These are phyloP conservation scores for Drosophila pseudotalamancana DNA, from an alignment of 2,888 invertebrate genomes.

Conservation along the genomic window DNA sequence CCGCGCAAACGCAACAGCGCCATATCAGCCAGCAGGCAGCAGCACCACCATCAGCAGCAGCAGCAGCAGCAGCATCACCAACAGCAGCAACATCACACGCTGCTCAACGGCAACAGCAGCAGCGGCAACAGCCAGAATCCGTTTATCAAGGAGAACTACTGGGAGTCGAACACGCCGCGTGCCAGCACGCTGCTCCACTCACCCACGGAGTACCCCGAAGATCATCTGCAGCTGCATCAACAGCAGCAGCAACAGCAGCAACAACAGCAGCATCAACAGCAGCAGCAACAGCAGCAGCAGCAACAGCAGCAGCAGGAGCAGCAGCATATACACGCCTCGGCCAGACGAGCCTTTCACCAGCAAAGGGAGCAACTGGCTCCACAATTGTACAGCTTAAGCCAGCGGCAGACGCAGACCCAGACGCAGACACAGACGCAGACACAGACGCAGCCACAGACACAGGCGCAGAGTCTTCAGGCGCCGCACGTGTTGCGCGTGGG, in stretches of 20 bases:
- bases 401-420: constrained; percentile 42
- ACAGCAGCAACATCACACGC: constrained; percentile 39
- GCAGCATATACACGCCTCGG: constrained; percentile 58
- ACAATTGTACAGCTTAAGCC: constrained; percentile 56
- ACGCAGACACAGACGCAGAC: constrained; percentile 12
- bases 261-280: constrained; percentile 58
- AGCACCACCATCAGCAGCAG: constrained; percentile 56
- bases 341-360: constrained; percentile 66
- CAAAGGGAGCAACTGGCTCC: constrained; percentile 70
- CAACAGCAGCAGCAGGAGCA: constrained; percentile 46
- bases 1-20: constrained; percentile 80
- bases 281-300: constrained; percentile 42
- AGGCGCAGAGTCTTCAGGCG: constrained; percentile 30
- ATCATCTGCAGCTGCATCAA: constrained; percentile 59
- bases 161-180: constrained; percentile 75
- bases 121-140: constrained; percentile 78
- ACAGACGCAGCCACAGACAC: constrained; percentile 48
- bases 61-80: constrained; percentile 47
- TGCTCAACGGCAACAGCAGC: constrained; percentile 52
- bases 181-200: constrained; percentile 81
- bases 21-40: constrained; percentile 49
- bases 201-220: constrained; percentile 71
- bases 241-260: constrained; percentile 42
- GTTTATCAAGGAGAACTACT: constrained; percentile 82
- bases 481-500: constrained; percentile 75